These are phyloP conservation scores for Dissostichus mawsoni DNA, from an alignment of 2,113 vertebrate genomes.

Conservation along the genomic window DNA sequence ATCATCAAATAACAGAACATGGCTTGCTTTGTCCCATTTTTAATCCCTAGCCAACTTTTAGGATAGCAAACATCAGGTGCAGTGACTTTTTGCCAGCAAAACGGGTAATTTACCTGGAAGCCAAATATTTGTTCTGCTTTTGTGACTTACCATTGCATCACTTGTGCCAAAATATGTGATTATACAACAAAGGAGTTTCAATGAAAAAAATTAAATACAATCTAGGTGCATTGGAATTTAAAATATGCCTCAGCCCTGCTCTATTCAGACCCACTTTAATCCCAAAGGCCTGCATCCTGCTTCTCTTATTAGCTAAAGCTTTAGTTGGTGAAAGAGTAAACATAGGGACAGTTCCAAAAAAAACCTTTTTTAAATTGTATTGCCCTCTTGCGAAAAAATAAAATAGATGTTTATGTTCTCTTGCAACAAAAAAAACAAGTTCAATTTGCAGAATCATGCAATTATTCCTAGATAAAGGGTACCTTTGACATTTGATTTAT, in stretches of 20 bases:
- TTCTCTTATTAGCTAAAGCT: neutral
- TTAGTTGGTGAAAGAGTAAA: neutral
- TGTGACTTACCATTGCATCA: neutral
- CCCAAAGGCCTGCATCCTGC: neutral
- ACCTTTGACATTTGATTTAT: no score
- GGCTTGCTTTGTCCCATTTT: neutral
- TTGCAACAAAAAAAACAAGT: no score
- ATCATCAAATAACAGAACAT: neutral
- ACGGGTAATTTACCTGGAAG: slow-evolving; percentile 17
- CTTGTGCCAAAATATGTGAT: slow-evolving; percentile 2
- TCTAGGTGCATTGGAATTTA: neutral
- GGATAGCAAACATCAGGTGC: neutral
- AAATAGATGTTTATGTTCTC: no score
- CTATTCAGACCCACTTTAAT: neutral
- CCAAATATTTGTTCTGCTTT: neutral
- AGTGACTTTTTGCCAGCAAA: slow-evolving; percentile 27
- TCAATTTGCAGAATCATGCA: no score
- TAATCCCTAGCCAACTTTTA: neutral
- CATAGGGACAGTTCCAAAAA: neutral
- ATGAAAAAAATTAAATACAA: neutral
- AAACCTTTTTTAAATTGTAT: no score
- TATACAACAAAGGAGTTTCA: neutral
- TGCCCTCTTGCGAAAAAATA: neutral
- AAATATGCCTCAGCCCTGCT: neutral
- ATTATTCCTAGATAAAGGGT: neutral